Base-by-base conservation (phyloP, 2,797 vertebrate species). In the Simalia tracyae region DNA sequence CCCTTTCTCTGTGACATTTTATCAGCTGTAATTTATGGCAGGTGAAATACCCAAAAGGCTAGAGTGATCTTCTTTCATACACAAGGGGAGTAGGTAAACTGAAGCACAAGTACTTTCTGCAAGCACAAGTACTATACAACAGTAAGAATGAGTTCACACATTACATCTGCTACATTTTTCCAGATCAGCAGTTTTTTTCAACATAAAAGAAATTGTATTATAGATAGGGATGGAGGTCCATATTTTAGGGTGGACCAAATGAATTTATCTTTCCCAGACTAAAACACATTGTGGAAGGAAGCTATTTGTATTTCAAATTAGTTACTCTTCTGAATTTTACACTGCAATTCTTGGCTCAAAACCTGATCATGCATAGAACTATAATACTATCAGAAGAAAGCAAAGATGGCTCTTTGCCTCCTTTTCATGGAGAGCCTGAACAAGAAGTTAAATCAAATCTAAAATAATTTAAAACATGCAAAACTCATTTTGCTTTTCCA, bases 391-490 rank as follows among this genome's bases (percentile, higher is more conserved):
- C 10, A 88, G 36, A 56, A 72, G 57, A 61, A 60, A 92, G 91
- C 50, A 89, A 66, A 57, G 11, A 59, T 61, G 50, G 46, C 28
- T 94, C 84, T 89, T 94, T 94, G 87, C 92, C 72, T 94, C 66
- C 54, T 54, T 57, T 1, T 60, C 84, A 76, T 84, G 50, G 0
- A 85, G 86, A 93, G 5, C 28, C 91, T 22, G n/a, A 92, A 90
- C 2, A 92, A 95, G 91, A 94, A 93, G 89, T 2, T 86, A 56
- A 94, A 96, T 89, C 92, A 96, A 96, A 94, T 12, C 36, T n/a
- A 94, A 93, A 92, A 93, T 92, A 90, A 92, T 94, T 97, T 97
- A 96, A 92, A 97, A 97, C 93, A 90, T 5, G 36, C 86, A 92
- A 93, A 95, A 89, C 31, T 92, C 56, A 94, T 91, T 94, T 94